A percentile compares a stretch with the other conserved stretches of the same genome.
Evolutionary conservation across 2,797 vertebrate genomes (phyloP).

Genomic region (Nasua narica): DNA sequence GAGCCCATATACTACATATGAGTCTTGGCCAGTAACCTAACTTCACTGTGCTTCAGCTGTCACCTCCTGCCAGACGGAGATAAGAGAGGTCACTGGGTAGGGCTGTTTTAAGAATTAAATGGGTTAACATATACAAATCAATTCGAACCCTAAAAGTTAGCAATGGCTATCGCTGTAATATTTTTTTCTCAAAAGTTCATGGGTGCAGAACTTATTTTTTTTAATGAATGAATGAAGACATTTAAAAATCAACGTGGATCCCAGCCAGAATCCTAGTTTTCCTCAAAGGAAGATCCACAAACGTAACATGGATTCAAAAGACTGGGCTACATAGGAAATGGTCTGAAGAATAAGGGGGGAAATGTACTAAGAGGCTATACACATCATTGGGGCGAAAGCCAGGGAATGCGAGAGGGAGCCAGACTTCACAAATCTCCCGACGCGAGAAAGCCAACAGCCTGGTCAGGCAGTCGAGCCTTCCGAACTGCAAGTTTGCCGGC

Average conservation of each 20-base stretch:
- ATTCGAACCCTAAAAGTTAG: neutral
- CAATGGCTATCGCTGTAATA: neutral
- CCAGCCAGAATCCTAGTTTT: neutral
- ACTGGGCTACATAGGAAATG: neutral
- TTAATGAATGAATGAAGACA: neutral
- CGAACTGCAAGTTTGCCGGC: no score
- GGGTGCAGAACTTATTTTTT: neutral
- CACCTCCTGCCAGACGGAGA: neutral
- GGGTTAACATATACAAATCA: neutral
- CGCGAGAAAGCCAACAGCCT: neutral
- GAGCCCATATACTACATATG: neutral
- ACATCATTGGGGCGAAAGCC: neutral
- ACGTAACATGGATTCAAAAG: neutral
- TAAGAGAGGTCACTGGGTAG: neutral
- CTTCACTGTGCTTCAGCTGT: neutral
- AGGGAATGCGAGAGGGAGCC: neutral
- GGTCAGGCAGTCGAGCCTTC: neutral
- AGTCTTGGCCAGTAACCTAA: neutral
- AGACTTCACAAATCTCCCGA: neutral
- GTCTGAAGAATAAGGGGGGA: neutral
- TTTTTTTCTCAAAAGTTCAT: neutral
- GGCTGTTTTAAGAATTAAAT: neutral
- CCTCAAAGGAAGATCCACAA: neutral
- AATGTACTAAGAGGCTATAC: neutral
- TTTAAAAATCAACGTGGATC: neutral